phyloP scores from a whole-genome alignment of 2,113 vertebrate species.

The Sardina pilchardus region DNA sequence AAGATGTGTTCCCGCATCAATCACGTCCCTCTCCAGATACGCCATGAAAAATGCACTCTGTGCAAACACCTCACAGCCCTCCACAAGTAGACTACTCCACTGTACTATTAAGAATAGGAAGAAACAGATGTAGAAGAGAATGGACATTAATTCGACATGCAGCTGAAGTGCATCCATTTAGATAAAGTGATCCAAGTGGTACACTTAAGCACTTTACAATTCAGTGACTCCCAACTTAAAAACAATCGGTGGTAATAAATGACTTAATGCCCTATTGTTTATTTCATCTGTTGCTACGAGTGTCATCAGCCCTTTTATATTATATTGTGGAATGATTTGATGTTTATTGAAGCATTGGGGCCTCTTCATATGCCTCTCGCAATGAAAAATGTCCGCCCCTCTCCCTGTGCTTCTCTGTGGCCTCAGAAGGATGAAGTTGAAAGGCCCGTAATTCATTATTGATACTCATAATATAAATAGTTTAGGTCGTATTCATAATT shows the following conservation, averaged over 20 bases:
- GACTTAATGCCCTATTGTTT: neutral
- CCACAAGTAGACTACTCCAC: neutral
- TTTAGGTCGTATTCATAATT: conserved; percentile 54
- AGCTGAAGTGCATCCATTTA: neutral
- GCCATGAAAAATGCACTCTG: conserved; percentile 31
- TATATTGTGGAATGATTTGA: neutral
- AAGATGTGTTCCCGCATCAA: conserved; percentile 41
- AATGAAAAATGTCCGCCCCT: conserved; percentile 22
- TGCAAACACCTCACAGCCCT: neutral
- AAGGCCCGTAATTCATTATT: conserved; percentile 53
- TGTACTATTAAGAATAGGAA: neutral
- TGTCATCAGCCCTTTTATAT: neutral
- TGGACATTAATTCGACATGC: neutral
- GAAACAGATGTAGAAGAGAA: neutral
- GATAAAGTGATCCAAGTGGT: neutral
- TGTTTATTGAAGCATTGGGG: conserved; percentile 17
- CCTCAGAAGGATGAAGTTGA: conserved; percentile 42
- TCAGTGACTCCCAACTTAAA: neutral
- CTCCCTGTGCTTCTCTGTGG: conserved; percentile 23
- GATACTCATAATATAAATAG: conserved; percentile 54
- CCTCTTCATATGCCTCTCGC: conserved; percentile 22
- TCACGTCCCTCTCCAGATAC: conserved; percentile 29
- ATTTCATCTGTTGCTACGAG: neutral
- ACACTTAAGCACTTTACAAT: neutral
- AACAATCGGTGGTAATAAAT: neutral